Conservation (phyloP, 1,140 invertebrate species). For the Halotydeus destructor region DNA sequence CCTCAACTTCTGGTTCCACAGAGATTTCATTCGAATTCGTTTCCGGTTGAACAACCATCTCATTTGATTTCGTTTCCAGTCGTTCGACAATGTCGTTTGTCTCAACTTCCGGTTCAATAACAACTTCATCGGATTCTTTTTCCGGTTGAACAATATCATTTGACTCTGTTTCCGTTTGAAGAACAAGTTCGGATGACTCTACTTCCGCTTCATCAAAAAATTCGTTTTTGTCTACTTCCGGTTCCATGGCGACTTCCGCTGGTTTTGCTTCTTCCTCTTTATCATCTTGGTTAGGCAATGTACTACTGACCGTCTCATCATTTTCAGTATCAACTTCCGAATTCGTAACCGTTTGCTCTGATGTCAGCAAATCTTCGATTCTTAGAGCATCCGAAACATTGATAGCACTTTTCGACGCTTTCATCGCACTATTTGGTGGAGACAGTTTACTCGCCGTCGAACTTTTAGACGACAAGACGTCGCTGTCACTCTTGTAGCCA, state of each 20-base stretch:
- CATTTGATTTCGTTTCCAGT: conserved; percentile 1
- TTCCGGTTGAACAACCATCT: neutral
- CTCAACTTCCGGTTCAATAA: neutral
- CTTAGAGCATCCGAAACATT: neutral
- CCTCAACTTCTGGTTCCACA: neutral
- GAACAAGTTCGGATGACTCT: neutral
- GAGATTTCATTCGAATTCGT: neutral
- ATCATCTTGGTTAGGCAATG: conserved; percentile 2
- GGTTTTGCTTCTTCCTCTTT: neutral
- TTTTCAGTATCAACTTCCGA: neutral
- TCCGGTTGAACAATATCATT: too few species aligned
- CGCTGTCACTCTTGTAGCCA: too few species aligned
- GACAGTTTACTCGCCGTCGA: too few species aligned
- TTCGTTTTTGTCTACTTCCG: neutral
- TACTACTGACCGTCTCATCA: too few species aligned
- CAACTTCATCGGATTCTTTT: neutral
- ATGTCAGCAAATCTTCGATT: neutral
- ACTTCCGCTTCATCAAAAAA: neutral
- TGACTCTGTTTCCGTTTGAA: neutral
- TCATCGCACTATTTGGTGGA: too few species aligned
- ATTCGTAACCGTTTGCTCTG: neutral
- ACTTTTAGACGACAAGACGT: too few species aligned
- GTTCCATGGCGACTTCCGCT: neutral
- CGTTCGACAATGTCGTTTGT: neutral
- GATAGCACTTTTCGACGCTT: too few species aligned